Evolutionary conservation across 2,797 vertebrate species (phyloP).

Genomic region (Apogon talboti): DNA sequence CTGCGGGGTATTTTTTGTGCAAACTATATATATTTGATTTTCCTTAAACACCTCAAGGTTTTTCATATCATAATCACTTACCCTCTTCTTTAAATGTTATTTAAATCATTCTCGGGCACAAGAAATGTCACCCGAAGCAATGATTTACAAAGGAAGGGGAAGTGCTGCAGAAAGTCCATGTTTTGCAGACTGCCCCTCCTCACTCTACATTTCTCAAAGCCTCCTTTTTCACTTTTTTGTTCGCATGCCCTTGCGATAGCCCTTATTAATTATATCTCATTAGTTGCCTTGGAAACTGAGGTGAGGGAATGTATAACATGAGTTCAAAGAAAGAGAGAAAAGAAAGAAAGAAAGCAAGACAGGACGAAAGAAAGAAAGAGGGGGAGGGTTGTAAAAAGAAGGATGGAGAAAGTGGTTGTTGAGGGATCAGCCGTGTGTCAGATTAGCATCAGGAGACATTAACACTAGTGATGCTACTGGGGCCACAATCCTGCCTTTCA

Average conservation of each 20-base stretch:
- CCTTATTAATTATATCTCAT: constrained; percentile 89
- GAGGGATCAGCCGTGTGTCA: constrained; percentile 82
- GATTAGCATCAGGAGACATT: constrained; percentile 87
- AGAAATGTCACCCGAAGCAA: constrained; percentile 56
- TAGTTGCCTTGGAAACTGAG: constrained; percentile 88
- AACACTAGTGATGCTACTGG: constrained; percentile 80
- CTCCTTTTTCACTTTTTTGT: constrained; percentile 76
- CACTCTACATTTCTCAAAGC: constrained; percentile 68
- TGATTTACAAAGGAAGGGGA: constrained; percentile 60
- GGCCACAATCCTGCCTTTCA: constrained; percentile 80
- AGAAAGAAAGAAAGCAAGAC: constrained; percentile 54
- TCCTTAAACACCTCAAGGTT: constrained; percentile 31
- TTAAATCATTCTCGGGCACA: constrained; percentile 39
- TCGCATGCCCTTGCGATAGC: constrained; percentile 74
- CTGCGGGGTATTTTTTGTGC: constrained; percentile 36
- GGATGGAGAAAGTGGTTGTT: constrained; percentile 76
- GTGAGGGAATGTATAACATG: constrained; percentile 78
- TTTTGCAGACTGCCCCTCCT: constrained; percentile 58
- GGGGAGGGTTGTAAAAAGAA: constrained; percentile 37
- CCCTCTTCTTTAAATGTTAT: constrained; percentile 55
- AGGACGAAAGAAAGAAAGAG: constrained; percentile 41
- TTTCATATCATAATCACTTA: constrained; percentile 44
- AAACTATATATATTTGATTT: constrained; percentile 43
- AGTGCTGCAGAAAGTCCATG: constrained; percentile 66
- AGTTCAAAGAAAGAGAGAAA: constrained; percentile 60